A percentile compares a stretch with the other conserved stretches of the same genome.
Conservation (phyloP, 2,113 vertebrate genomes). For the Lynx canadensis region DNA sequence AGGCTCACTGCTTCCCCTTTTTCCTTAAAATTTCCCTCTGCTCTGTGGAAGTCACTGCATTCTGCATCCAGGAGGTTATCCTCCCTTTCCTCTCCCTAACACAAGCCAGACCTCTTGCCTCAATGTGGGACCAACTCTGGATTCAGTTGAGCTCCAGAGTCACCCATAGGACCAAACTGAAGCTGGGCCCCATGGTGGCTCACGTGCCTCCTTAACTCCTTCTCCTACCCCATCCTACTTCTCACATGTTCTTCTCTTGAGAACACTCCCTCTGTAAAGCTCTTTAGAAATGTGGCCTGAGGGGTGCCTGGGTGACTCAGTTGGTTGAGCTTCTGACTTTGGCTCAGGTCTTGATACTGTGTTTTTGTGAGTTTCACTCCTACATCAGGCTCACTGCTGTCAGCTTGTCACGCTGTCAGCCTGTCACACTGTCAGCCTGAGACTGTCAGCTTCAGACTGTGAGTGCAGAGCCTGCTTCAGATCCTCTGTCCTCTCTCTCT, state of each 20-base stretch:
- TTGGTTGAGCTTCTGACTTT: no score
- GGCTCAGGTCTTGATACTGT: no score
- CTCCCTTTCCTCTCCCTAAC: not conserved
- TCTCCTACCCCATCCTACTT: not conserved
- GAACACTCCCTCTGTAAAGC: not conserved
- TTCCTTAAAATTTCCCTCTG: not conserved
- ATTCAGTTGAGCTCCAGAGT: not conserved
- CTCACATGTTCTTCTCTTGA: not conserved
- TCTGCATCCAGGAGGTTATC: not conserved
- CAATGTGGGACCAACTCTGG: not conserved
- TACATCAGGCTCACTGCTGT: no score
- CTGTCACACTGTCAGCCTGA: no score
- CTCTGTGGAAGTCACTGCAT: not conserved
- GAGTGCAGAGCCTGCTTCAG: no score
- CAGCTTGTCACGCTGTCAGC: no score
- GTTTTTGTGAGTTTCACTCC: no score
- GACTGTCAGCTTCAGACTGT: no score
- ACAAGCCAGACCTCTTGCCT: not conserved
- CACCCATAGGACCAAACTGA: not conserved
- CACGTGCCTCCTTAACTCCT: not conserved
- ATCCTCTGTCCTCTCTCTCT: no score
- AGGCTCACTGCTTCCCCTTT: not conserved
- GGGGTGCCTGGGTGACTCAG: no score
- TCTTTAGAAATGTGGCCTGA: not conserved
- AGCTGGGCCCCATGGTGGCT: no score